Evolutionary conservation across 2,888 invertebrate genomes (phyloP).

Genomic region (Coelopa pilipes): DNA sequence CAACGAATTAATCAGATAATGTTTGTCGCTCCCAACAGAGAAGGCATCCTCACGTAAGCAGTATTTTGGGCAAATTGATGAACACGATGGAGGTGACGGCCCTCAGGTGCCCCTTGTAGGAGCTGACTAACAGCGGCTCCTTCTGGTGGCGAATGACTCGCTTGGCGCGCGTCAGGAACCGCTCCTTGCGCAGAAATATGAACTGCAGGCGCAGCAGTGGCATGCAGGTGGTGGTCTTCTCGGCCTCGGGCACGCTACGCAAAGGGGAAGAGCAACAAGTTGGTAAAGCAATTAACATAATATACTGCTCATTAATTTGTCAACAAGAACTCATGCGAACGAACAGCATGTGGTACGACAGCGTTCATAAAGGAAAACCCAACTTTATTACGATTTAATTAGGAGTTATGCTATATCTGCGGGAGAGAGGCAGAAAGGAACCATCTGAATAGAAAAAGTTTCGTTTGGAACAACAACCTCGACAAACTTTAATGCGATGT

Average conservation of each 20-base stretch:
- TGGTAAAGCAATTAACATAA: constrained; percentile 14
- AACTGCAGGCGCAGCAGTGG: constrained; percentile 75
- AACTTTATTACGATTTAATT: constrained; percentile 6
- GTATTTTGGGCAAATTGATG: constrained; percentile 73
- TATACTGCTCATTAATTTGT: constrained; percentile 20
- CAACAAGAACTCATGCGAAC: too few relatives aligned
- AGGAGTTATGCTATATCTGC: too few relatives aligned
- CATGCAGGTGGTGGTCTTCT: constrained; percentile 71
- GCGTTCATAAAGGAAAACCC: too few relatives aligned
- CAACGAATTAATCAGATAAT: background rate
- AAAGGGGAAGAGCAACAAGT: constrained; percentile 16
- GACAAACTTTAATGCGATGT: too few relatives aligned
- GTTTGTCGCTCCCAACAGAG: background rate
- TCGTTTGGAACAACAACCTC: too few relatives aligned
- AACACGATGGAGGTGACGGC: constrained; percentile 76
- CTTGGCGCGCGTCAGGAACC: constrained; percentile 76
- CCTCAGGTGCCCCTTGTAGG: constrained; percentile 78
- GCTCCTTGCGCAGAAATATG: constrained; percentile 78
- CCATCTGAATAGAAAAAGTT: too few relatives aligned
- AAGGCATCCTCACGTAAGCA: constrained; percentile 72
- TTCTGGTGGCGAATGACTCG: constrained; percentile 72
- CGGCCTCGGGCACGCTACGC: constrained; percentile 57
- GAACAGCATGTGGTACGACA: too few relatives aligned
- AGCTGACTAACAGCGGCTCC: constrained; percentile 75
- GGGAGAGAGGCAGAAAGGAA: too few relatives aligned